Evolutionary conservation across 2,888 invertebrate genomes (phyloP).

Genomic region (Epinotia demarniana): DNA sequence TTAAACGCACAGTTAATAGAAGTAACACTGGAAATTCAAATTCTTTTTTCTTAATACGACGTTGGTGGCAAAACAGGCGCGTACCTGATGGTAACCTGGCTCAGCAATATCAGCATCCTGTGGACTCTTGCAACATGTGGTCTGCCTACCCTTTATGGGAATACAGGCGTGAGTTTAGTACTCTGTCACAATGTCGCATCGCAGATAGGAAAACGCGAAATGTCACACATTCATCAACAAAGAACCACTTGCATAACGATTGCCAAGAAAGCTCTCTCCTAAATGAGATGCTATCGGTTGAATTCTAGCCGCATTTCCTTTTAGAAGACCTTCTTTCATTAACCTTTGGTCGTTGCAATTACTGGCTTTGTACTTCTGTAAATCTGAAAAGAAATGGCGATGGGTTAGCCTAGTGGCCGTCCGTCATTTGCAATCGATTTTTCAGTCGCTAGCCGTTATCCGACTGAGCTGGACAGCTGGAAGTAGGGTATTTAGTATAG

Average conservation of each 20-base stretch:
- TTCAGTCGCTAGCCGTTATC: too few species aligned
- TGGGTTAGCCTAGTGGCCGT: too few species aligned
- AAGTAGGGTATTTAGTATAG: too few species aligned
- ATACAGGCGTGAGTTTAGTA: background rate
- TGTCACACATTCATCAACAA: slow-evolving; percentile 29
- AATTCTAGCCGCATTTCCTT: slow-evolving; percentile 2
- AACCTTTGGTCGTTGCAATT: background rate
- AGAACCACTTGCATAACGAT: slow-evolving; percentile 23
- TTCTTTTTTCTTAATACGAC: too few species aligned
- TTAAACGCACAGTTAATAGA: background rate
- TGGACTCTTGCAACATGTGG: background rate
- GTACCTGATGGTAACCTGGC: too few species aligned
- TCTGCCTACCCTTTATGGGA: background rate
- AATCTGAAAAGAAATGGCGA: too few species aligned
- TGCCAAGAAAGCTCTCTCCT: slow-evolving; percentile 39
- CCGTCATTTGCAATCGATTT: too few species aligned
- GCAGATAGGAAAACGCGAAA: slow-evolving; percentile 1
- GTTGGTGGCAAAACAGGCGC: too few species aligned
- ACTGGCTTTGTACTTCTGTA: too few species aligned
- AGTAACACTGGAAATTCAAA: background rate
- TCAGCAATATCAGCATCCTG: too few species aligned
- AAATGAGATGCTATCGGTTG: slow-evolving; percentile 32
- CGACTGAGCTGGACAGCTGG: too few species aligned
- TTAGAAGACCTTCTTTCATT: background rate
- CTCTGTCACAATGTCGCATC: background rate